Evolutionary conservation across 2,888 invertebrate species (phyloP), one percentile per base, ranked within the genome.

Genomic region (Gryllus longicercus): DNA sequence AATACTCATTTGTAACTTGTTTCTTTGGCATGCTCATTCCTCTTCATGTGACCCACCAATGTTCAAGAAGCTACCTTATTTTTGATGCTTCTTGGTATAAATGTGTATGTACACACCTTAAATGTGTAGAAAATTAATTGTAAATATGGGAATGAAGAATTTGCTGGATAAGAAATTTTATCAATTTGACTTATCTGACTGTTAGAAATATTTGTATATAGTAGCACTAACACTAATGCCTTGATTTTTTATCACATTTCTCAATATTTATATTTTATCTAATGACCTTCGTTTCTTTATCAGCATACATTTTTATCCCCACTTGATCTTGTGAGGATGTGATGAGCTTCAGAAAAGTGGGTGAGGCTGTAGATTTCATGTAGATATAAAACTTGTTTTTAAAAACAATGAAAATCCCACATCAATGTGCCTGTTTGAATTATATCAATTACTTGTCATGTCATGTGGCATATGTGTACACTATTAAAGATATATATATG

Each of bases 371-470:
- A 77, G 14, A 79, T 79, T 76, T 79, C 78, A 79, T 80, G 80
- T 80, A 74, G 79, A 63, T 63, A 63, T 63, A 63, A 16, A 63
- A 63, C 14, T 63, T 63, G 63, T 63, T 63, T 63, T 63, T 63
- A 63, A 63, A 63, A 81, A 79, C 80, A 80, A 76, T 78, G 77
- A 78, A 74, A 82, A 80, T 81, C 82, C 82, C 81, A 81, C 78
- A 79, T 82, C 81, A 81, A 81, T 82, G 82, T 82, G 82, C 82
- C 82, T 82, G 81, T 80, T 81, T 81, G 81, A 80, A 80, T 81
- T 80, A 81, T 81, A 81, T 81, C 74, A 82, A 79, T 78, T 79
- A 77, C 23, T 80, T 78, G 75, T 80, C 25, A 50, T 63, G 75
- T 38, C n/a, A 50, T 63, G 21, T 77, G 75, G n/a, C 75, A 49